Evolutionary conservation across 2,888 invertebrate genomes (phyloP), one percentile per base, ranked within the genome.

Genomic region (Endomychus coccineus): DNA sequence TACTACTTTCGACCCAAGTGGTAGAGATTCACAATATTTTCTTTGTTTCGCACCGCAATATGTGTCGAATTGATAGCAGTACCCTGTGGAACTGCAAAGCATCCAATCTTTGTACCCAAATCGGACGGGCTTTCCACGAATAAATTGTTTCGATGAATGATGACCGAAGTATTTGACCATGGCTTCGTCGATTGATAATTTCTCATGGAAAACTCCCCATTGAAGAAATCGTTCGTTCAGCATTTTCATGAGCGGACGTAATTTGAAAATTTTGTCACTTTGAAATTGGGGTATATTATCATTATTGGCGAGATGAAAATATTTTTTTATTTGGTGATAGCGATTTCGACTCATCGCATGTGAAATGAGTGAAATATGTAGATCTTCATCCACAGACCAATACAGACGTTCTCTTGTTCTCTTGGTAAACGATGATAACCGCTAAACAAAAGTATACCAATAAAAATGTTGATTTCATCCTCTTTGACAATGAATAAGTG

Each of bases 151-250:
- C 9, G 42, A 25, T 3, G 42, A 34, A 32, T 55, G 48, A 14
- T 44, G 48, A 3, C 50, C 51, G 36, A 34, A 54, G 32, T 49
- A 52, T 44, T 49, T 46, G 37, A 53, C 44, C 45, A 54, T 51
- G 1, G 46, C 41, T 39, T 51, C 51, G 40, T 53, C 50, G 13
- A 52, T 42, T 10, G 49, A 51, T 10, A 51, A 36, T 27, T 45
- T 16, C 23, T 45, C 29, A 14, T 49, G 45, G 22, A 52, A 43
- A 15, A 50, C 42, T 27, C 43, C 47, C 39, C 41, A 49, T 28
- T 51, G 44, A 19, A 33, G 21, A 28, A 46, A 48, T 10, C 50
- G 49, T 27, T 38, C 21, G 31, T 48, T 50, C 3, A 51, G 36
- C 9, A 39, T 9, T 16, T 17, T 24, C 12, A 39, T 30, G 12